Evolutionary conservation across 2,113 vertebrate species (phyloP), one percentile per base, ranked within the genome.

Genomic region (Chloroceryle aenea): DNA sequence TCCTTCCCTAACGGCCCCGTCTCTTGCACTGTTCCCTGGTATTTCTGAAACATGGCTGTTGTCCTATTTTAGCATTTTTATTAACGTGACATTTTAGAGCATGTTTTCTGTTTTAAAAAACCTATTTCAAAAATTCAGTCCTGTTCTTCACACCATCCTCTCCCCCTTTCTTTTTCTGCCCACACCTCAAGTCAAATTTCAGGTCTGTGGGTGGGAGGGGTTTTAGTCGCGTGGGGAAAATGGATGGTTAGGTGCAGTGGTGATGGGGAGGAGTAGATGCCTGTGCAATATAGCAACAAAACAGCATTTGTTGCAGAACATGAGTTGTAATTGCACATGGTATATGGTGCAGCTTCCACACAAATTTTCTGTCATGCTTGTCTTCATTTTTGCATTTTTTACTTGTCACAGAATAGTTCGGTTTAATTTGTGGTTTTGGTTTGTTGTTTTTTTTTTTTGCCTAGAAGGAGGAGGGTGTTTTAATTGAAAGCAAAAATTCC

Each of bases 401-500:
- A 27, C 19, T 8, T 7, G 10, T 63, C 32, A 61, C 34, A 79
- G 56, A 82, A 47, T 38, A 62, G 36, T 71, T 92, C 74, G 9
- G 3, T 87, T 91, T 93, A n/a, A 47, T 83, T 89, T 87, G 12
- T 89, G n/a, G n/a, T n/a, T n/a, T n/a, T n/a, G n/a, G n/a, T n/a
- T n/a, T n/a, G n/a, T n/a, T n/a, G 21, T 90, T 93, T 86, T 26
- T 92, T 92, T 95, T 27, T 22, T 64, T 91, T 89, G 48, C 32
- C 0, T 3, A 71, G 34, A 71, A 76, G 87, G 66, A 85, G 62
- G 78, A 87, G 76, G 30, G 4, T 76, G 36, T 58, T 83, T 36
- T 95, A 94, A 79, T 48, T 91, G 53, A 73, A 90, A 83, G 78
- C 43, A 94, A 91, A 87, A 90, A 82, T 94, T 93, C 81, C 78